Evolutionary conservation across 2,888 invertebrate species (phyloP), one percentile per base, ranked within the genome.

Genomic region (Netelia virgata): DNA sequence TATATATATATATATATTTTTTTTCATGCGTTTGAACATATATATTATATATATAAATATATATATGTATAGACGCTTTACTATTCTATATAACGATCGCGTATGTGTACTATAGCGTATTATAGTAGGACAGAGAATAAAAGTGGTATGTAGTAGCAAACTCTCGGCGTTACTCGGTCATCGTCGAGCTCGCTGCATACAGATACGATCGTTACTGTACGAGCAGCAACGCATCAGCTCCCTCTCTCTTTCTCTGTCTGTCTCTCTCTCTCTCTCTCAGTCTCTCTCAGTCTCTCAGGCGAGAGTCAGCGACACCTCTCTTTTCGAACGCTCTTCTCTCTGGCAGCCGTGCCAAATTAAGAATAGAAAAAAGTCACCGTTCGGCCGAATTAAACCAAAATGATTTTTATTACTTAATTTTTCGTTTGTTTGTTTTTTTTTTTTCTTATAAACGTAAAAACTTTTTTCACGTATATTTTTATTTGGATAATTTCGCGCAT

Each of bases 291-390:
- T 69, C 41, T 36, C 41, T 61, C 18, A n/a, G 61, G 53, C 43
- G 28, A 28, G 28, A 28, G 28, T 28, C 28, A 28, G 23, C 53
- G 41, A 57, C 47, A 43, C 14, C 14, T 18, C 41, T 73, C 72
- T 63, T 63, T 36, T 11, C 53, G 43, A 43, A n/a, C 43, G 28
- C 70, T 53, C 57, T 61, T 74, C 50, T 50, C 59, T 84, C 81
- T 87, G 86, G 86, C 86, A 82, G 64, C 66, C 36, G 66, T 78
- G 84, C 86, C 86, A 87, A 87, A 86, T 83, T 78, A 72, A 86
- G 82, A 87, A 83, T 63, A 75, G 70, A 70, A 63, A 82, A 61
- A 76, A 76, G 18, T 59, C 59, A 78, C 28, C 61, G 43, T 23
- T 20, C 47, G 14, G 14, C 14, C 28, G 28, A 28, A 28, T 28